Conservation (phyloP, 2,888 invertebrate species). For the Desoria tigrina region DNA sequence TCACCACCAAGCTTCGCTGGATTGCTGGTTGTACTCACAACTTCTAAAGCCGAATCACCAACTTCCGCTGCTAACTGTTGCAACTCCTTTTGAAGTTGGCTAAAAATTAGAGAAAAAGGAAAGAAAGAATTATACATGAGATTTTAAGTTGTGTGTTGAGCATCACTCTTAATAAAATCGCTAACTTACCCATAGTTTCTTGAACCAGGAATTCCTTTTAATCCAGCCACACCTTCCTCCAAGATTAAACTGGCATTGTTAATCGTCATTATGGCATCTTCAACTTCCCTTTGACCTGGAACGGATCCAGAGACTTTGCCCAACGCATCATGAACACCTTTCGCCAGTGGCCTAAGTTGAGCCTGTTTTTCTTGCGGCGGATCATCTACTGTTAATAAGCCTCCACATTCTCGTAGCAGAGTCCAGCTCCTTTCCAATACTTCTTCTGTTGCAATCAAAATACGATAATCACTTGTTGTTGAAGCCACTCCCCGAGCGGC, state of each 20-base stretch:
- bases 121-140: background rate
- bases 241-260: constrained; percentile 70
- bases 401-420: constrained; percentile 79
- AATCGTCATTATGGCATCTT: constrained; percentile 80
- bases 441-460: constrained; percentile 65
- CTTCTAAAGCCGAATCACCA: constrained; percentile 65
- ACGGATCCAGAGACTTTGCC: constrained; percentile 77
- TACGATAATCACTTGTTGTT: constrained; percentile 62
- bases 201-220: constrained; percentile 32
- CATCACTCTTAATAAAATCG: background rate
- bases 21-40: constrained; percentile 60
- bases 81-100: constrained; percentile 79
- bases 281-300: constrained; percentile 93
- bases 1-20: constrained; percentile 70
- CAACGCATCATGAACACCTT: constrained; percentile 64
- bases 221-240: constrained; percentile 57
- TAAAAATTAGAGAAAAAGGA: constrained; percentile 2
- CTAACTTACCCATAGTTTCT: constrained; percentile 48
- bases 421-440: constrained; percentile 76
- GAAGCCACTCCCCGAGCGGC: constrained; percentile 78
- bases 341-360: constrained; percentile 71
- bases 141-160: background rate
- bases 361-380: constrained; percentile 61
- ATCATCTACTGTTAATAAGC: constrained; percentile 69
- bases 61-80: constrained; percentile 82